A percentile compares a stretch with the other conserved stretches of the same genome.
These are phyloP conservation scores for Chlorodrepanis virens DNA, from an alignment of 2,113 vertebrate genomes.

Conservation along the genomic window DNA sequence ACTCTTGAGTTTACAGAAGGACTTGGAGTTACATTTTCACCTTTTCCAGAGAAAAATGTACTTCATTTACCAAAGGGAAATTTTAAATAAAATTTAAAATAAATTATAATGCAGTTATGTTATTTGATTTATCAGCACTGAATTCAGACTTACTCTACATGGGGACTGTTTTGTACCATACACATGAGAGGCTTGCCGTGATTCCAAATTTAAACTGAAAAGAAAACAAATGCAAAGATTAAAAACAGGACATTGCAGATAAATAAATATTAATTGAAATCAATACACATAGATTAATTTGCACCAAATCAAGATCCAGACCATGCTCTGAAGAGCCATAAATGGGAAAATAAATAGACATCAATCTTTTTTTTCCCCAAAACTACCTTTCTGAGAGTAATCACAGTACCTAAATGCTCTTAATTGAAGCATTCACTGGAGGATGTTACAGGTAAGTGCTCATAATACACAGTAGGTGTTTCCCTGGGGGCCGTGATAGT, in stretches of 20 bases:
- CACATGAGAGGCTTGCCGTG: neutral
- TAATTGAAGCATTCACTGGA: conserved; percentile 49
- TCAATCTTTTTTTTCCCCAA: neutral
- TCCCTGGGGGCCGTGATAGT: neutral
- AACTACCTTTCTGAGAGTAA: conserved; percentile 33
- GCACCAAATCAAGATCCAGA: neutral
- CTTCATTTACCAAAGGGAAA: neutral
- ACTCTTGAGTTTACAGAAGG: neutral
- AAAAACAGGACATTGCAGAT: neutral
- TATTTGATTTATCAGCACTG: neutral
- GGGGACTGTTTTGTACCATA: neutral
- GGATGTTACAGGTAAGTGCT: conserved; percentile 37
- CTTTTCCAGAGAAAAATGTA: neutral
- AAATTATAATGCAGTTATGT: neutral
- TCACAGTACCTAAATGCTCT: neutral
- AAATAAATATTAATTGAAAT: conserved; percentile 22
- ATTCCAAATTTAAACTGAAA: neutral
- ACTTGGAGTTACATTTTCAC: neutral
- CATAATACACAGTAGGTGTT: conserved; percentile 47
- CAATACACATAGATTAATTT: neutral
- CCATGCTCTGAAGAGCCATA: neutral
- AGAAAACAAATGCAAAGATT: neutral
- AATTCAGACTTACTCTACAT: neutral
- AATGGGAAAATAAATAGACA: conserved; percentile 9
- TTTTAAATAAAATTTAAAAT: neutral